phyloP scores from a whole-genome alignment of 2,113 vertebrate species.

The Forbesichthys agassizii region DNA sequence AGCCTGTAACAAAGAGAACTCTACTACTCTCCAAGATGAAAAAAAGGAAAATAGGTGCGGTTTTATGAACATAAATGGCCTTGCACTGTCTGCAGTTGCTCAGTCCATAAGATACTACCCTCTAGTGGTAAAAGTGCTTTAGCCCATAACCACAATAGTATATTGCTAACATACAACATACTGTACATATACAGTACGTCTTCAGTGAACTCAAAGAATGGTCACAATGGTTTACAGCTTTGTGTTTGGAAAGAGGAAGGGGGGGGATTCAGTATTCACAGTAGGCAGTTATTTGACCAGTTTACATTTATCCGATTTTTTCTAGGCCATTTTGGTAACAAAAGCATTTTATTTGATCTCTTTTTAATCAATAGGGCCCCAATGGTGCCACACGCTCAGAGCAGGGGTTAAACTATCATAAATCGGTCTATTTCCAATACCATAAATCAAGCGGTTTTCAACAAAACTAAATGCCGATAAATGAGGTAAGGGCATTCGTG shows the following conservation, averaged over 20 bases:
- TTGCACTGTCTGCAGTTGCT: constrained; percentile 18
- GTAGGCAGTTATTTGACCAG: not conserved
- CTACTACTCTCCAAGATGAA: not conserved
- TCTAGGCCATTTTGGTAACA: constrained; percentile 51
- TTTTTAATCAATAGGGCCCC: constrained; percentile 65
- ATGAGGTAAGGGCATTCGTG: constrained; percentile 36
- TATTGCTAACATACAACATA: not conserved
- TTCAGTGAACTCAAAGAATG: not conserved
- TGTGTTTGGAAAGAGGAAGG: constrained; percentile 10
- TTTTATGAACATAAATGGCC: constrained; percentile 1
- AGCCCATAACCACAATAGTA: not conserved
- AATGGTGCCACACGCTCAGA: constrained; percentile 55
- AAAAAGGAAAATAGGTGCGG: not conserved
- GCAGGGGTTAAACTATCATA: constrained; percentile 69
- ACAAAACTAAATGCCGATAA: constrained; percentile 59
- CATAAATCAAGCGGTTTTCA: constrained; percentile 62
- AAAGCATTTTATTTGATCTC: constrained; percentile 54
- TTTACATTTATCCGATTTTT: constrained; percentile 21
- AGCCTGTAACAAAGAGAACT: not conserved
- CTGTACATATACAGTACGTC: not conserved
- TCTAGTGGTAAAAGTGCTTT: constrained; percentile 66
- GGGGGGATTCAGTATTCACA: not conserved
- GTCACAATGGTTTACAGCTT: not conserved
- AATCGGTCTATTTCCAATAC: constrained; percentile 65
- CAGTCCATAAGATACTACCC: constrained; percentile 69